Base-by-base conservation (phyloP, 1,140 invertebrate species). In the Formica exsecta region DNA sequence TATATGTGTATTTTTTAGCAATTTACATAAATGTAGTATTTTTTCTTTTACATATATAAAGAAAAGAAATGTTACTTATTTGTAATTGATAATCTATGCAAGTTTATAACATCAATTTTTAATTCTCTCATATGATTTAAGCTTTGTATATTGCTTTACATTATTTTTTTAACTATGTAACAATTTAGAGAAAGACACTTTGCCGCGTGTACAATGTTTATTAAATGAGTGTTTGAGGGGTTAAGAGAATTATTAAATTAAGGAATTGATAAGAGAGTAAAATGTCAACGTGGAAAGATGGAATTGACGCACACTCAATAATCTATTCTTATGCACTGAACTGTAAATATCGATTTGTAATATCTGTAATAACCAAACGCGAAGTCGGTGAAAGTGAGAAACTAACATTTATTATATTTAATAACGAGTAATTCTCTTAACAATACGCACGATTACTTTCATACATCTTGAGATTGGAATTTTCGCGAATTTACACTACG, bases 31-130 rank as follows among this genome's bases (percentile, higher is more conserved):
- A 48, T 19, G 3, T 51, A 51, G 48, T 11, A 44, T 44, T 44
- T 44, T 44, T 44, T 44, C 9, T 11, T 44, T 44, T 44, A 38
- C 9, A 71, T 83, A 85, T 77, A 64, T 84, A 59, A 44, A 88
- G 64, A 75, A 61, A 44, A 86, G 62, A 76, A 65, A 64, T 19
- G 70, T 74, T 91, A 91, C 86, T 89, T 89, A 89, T 85, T 85
- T 91, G 90, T 91, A 91, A 87, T 89, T 91, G 88, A 81, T 88
- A 88, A 88, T 86, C 85, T 90, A 85, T 19, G 44, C 44, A 62
- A 89, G 71, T 64, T 85, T 87, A 73, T 80, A 71, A 61, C 77
- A 88, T 74, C 88, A 90, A 86, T 86, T 86, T 32, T 83, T 91
- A 90, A 51, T 68, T 86, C 3, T 48, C 11, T 48, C 32, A 41